Evolutionary conservation across 2,797 vertebrate species (phyloP).

Genomic region (Nyctibius grandis): DNA sequence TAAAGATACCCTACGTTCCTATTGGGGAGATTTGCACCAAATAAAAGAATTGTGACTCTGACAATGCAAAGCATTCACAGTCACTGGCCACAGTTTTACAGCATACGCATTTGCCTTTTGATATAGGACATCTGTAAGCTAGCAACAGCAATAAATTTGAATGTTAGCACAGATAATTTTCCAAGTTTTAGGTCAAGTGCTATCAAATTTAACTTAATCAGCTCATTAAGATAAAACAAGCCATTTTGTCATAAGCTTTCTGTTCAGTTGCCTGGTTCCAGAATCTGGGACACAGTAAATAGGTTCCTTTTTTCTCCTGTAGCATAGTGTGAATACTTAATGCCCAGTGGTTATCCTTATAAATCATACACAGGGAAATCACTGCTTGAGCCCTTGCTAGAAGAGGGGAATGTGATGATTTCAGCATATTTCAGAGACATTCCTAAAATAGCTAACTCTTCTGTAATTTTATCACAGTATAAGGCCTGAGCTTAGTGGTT

Average conservation of each 20-base stretch:
- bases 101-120: neutral
- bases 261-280: neutral
- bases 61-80: neutral
- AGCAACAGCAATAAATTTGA: constrained; percentile 36
- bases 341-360: neutral
- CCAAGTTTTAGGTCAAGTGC: constrained; percentile 10
- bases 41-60: neutral
- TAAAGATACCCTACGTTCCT: neutral
- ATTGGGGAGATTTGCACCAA: neutral
- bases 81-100: neutral
- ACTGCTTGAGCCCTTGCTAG: neutral
- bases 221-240: constrained; percentile 33
- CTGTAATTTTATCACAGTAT: constrained; percentile 10
- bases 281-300: neutral
- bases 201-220: constrained; percentile 32
- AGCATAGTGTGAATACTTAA: neutral
- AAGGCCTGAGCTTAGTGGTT: neutral
- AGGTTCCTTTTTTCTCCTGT: neutral
- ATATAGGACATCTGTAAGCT: constrained; percentile 13
- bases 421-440: constrained; percentile 25
- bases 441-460: constrained; percentile 6
- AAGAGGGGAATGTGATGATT: constrained; percentile 13
- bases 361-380: neutral
- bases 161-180: constrained; percentile 11
- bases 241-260: neutral